Evolutionary conservation across 2,113 vertebrate genomes (phyloP).

Genomic region (Seriola dumerili): DNA sequence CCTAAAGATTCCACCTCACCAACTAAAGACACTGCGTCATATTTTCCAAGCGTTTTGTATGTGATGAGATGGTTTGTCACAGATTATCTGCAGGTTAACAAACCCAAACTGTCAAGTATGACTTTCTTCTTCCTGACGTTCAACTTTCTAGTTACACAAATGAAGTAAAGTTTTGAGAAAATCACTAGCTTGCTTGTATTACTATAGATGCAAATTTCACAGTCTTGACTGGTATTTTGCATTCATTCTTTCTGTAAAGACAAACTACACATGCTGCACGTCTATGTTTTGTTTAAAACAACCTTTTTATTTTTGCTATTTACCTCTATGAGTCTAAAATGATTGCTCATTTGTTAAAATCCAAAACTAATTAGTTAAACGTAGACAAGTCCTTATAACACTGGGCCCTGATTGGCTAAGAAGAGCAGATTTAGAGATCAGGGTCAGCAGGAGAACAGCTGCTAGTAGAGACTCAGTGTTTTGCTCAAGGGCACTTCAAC

Average conservation of each 20-base stretch:
- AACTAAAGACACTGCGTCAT: not conserved
- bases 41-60: conserved; percentile 17
- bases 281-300: not conserved
- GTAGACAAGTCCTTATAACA: not conserved
- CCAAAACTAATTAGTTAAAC: not conserved
- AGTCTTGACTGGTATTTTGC: no score
- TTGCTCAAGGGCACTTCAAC: not conserved
- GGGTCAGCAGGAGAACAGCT: conserved; percentile 10
- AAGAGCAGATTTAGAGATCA: conserved; percentile 19
- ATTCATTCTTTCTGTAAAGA: no score
- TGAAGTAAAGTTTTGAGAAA: not conserved
- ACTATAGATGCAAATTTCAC: not conserved
- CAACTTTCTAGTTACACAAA: not conserved
- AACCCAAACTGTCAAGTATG: not conserved
- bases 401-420: not conserved
- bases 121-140: no score
- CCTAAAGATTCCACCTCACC: not conserved
- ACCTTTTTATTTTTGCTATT: not conserved
- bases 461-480: conserved; percentile 7
- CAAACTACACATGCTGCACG: not conserved
- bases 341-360: not conserved
- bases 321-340: not conserved
- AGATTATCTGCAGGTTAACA: not conserved
- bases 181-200: no score
- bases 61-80: not conserved